A percentile compares a stretch with the other conserved stretches of the same genome.
phyloP scores from a whole-genome alignment of 2,888 invertebrate genomes.

The Suillia variegata region DNA sequence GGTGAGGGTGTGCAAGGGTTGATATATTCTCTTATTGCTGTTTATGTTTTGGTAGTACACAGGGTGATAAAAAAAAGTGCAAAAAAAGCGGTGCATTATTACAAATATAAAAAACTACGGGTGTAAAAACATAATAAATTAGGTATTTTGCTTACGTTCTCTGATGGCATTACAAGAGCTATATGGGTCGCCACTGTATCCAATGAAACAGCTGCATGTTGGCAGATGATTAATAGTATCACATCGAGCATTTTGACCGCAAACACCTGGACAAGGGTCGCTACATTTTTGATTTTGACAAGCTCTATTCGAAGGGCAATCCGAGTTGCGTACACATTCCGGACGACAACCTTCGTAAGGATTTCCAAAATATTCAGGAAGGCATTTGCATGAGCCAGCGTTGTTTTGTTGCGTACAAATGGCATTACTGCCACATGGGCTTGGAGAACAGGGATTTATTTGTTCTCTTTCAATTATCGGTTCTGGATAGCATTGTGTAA shows the following conservation, averaged over 20 bases:
- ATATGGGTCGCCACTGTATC: conserved; percentile 74
- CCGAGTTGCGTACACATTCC: conserved; percentile 73
- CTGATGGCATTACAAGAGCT: conserved; percentile 67
- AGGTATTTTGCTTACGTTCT: conserved; percentile 55
- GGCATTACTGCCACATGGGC: conserved; percentile 71
- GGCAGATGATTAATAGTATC: conserved; percentile 78
- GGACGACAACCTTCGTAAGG: conserved; percentile 76
- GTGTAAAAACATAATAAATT: neutral
- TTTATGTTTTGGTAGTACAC: neutral
- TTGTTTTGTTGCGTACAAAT: conserved; percentile 61
- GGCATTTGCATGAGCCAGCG: conserved; percentile 70
- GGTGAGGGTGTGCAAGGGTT: conserved; percentile 78
- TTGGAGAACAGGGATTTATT: conserved; percentile 68
- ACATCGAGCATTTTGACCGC: conserved; percentile 76
- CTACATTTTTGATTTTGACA: conserved; percentile 76
- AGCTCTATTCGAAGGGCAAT: conserved; percentile 72
- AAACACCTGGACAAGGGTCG: conserved; percentile 79
- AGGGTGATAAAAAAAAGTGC: conserved; percentile 25
- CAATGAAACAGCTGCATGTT: conserved; percentile 72
- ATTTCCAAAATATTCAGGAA: conserved; percentile 69
- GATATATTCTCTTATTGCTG: conserved; percentile 45
- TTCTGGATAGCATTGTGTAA: conserved; percentile 63
- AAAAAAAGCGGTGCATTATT: conserved; percentile 33
- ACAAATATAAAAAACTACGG: neutral
- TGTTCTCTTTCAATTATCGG: conserved; percentile 46